Base-by-base conservation (phyloP, 2,797 vertebrate species). In the Aythya fuligula region DNA sequence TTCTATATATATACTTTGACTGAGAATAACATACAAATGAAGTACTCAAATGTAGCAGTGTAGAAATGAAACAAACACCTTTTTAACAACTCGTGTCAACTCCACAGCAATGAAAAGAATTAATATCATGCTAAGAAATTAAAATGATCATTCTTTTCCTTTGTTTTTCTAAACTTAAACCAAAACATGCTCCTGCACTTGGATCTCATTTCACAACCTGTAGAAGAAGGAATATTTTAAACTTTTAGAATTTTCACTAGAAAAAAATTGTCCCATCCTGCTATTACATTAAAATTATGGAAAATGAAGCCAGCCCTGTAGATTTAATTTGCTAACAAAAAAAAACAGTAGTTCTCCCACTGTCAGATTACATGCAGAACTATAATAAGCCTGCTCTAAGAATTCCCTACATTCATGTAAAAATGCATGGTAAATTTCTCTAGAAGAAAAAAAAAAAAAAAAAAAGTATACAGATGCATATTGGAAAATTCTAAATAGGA, bases 351-450 rank as follows among this genome's bases (percentile, higher is more conserved):
- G 74, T 60, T 90, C 22, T 90, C 39, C 41, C 57, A 57, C 85
- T 88, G 66, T 28, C 71, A 93, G 74, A 73, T 81, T 74, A 87
- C 58, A 66, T 71, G 70, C 78, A 92, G 58, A 91, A 72, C 72
- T 84, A 85, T 24, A 88, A 91, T 93, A 95, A 95, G 64, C 22
- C 41, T 76, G 13, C 43, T 87, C 32, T 82, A 79, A 90, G 53
- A 91, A 87, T 76, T 58, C 39, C 60, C 77, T 84, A 49, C 60
- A 70, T 95, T 94, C 64, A 93, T 54, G 47, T 89, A 65, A 93
- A 91, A 91, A 87, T 61, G 49, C 34, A 45, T 30, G 86, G 79
- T 51, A 91, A 95, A 91, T 76, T 94, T 93, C 24, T 88, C 32
- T 49, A 57, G 57, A 64, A 90, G 93, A 86, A 43, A 84, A 43